Conservation (phyloP, 2,797 vertebrate species). For the Enteromius trimaculatus region DNA sequence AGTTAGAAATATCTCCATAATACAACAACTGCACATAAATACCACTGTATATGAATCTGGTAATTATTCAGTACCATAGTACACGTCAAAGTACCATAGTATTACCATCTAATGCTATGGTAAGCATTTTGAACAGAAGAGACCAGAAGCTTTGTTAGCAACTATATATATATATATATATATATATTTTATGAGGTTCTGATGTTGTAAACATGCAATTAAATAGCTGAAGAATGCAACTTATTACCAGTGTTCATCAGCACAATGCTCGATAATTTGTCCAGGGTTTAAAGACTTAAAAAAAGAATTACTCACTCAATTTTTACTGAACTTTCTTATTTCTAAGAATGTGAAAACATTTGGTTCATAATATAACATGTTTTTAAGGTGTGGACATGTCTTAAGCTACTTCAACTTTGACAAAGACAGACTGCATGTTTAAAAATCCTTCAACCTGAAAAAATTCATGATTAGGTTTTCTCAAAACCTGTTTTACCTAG, state of each 20-base stretch:
- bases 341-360: neutral
- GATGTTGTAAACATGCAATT: neutral
- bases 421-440: neutral
- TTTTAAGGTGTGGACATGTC: neutral
- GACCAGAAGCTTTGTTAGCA: neutral
- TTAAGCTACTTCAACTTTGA: neutral
- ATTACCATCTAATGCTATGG: neutral
- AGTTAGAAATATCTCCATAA: neutral
- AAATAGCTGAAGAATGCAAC: neutral
- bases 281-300: slow-evolving; percentile 6
- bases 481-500: slow-evolving; percentile 29
- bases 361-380: neutral
- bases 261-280: neutral
- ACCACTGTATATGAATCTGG: neutral
- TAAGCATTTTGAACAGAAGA: neutral
- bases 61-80: neutral
- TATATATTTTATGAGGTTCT: neutral
- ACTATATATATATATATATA: neutral
- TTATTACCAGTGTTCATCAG: neutral
- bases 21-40: neutral
- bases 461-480: neutral
- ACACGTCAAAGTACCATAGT: neutral
- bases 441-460: slow-evolving; percentile 13
- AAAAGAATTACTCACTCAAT: neutral
- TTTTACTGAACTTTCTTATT: neutral